Percentiles rank a stretch among this genome's conserved stretches.
Evolutionary conservation across 2,797 vertebrate species (phyloP).

Genomic region (Enteromius anoplus): DNA sequence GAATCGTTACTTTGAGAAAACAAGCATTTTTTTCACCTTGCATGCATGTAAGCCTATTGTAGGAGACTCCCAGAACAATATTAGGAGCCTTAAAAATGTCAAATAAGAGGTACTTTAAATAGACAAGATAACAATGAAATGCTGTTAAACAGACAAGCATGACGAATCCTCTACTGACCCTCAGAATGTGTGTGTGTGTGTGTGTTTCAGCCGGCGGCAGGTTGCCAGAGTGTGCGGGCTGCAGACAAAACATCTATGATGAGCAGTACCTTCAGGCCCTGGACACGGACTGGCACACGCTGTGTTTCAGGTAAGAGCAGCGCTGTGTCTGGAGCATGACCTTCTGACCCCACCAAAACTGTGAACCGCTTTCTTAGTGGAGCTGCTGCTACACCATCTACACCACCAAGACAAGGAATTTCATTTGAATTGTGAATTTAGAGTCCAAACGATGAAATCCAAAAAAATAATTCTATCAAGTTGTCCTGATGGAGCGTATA

Average conservation of each 20-base stretch:
- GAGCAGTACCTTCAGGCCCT: conserved; percentile 96
- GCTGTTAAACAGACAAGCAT: neutral
- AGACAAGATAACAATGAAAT: neutral
- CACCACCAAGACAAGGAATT: neutral
- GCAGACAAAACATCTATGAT: conserved; percentile 91
- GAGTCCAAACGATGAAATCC: neutral
- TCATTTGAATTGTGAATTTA: neutral
- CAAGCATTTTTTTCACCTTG: too few relatives aligned
- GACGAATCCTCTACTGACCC: neutral
- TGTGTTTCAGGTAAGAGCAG: conserved; percentile 90
- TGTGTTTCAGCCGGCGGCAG: conserved; percentile 75
- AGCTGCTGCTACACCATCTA: neutral
- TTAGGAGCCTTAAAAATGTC: too few relatives aligned
- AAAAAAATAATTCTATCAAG: neutral
- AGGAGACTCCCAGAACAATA: too few relatives aligned
- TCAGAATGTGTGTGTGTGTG: conserved; percentile 34
- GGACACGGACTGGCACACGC: conserved; percentile 88
- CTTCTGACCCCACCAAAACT: neutral
- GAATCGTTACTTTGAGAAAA: too few relatives aligned
- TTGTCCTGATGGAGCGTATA: neutral
- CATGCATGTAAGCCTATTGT: too few relatives aligned
- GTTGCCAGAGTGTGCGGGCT: conserved; percentile 92
- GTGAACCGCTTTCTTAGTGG: neutral
- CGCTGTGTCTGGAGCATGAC: neutral
- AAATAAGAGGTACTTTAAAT: neutral